These are phyloP conservation scores for cattle (Bos taurus) DNA, from an alignment of 2,113 vertebrate species.

Conservation along the genomic window ARS-UCD2.0 NC_037342.1:56993001-56993500, in stretches of 20 bases:
- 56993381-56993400: not conserved
- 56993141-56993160: not conserved
- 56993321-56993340: not conserved
- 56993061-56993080: not conserved
- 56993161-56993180: not conserved
- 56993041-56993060: not conserved
- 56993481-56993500: not conserved
- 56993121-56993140: not conserved
- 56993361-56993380: not conserved
- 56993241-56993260: not conserved
- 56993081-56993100: not conserved
- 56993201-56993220: not conserved
- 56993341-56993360: not conserved
- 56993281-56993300: not conserved
- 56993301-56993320: not conserved
- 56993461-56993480: not conserved
- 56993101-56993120: not conserved
- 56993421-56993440: not conserved
- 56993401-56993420: not conserved
- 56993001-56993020: not conserved
- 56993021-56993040: not conserved
- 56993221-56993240: not conserved
- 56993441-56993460: not conserved
- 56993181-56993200: not conserved
- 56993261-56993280: not conserved